Percentiles rank a stretch among this genome's conserved stretches.
phyloP scores from a whole-genome alignment of 1,140 invertebrate genomes.

The Druon quercuslanigerum region DNA sequence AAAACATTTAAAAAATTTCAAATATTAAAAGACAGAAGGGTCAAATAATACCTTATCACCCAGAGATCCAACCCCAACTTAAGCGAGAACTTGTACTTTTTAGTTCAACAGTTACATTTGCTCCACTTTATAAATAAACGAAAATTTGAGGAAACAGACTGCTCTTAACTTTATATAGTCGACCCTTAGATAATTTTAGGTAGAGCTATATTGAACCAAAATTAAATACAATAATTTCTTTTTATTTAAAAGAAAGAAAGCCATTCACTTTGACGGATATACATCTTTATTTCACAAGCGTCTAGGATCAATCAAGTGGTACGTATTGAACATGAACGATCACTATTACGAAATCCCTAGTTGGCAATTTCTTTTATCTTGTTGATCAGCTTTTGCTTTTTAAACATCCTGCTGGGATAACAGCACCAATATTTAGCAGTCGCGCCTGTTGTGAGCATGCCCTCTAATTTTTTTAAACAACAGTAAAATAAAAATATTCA shows the following conservation, averaged over 20 bases:
- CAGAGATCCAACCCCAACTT: constrained; percentile 61
- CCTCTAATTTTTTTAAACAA: no score
- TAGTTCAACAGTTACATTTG: constrained; percentile 59
- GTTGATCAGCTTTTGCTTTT: constrained; percentile 61
- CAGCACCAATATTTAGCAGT: no score
- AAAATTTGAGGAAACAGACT: constrained; percentile 58
- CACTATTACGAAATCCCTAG: constrained; percentile 58
- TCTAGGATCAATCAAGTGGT: constrained; percentile 76
- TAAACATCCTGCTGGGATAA: neutral
- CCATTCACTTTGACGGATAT: constrained; percentile 73
- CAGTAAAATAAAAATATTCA: no score
- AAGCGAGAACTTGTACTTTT: constrained; percentile 67
- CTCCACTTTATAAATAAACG: constrained; percentile 68
- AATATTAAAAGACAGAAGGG: neutral
- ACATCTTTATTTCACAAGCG: constrained; percentile 76
- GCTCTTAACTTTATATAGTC: constrained; percentile 50
- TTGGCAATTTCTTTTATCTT: constrained; percentile 63
- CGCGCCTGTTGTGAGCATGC: no score
- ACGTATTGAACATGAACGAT: constrained; percentile 67
- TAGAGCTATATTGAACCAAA: constrained; percentile 31
- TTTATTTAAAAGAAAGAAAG: constrained; percentile 50
- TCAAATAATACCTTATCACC: constrained; percentile 46
- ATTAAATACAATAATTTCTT: constrained; percentile 44
- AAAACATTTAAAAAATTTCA: neutral
- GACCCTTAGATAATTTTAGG: constrained; percentile 50